Base-by-base conservation (phyloP, 2,113 vertebrate species). In the Macrotis lagotis region DNA sequence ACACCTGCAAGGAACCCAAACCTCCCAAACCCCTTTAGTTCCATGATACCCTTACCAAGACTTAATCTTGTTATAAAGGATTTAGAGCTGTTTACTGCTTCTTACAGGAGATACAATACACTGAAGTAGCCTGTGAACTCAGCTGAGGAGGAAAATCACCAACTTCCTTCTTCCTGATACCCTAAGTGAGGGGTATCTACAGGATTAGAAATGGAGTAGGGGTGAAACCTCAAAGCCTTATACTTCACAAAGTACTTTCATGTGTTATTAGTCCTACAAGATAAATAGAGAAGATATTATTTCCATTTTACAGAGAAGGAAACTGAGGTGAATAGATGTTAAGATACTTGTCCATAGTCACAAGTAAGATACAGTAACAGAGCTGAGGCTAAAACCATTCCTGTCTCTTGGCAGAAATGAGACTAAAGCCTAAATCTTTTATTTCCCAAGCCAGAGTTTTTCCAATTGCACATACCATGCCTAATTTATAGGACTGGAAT, bases 1-100 rank as follows among this genome's bases (percentile, higher is more conserved):
- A 83, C 66, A 83, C 66, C 66, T 83, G 66, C 66, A 83, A 83
- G n/a, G 19, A 83, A 83, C n/a, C 66, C 66, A 83, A 83, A 83
- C n/a, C 37, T 44, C 66, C 66, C 16, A 44, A 44, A 8, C 5
- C 16, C 37, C 66, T 44, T 66, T 44, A 44, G n/a, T 24, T 83
- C 0, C 37, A 83, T 44, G 19, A 83, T 44, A 7, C 2, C n/a
- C 66, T 83, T 83, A 44, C 19, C 5, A 83, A 2, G 37, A 83
- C 4, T 44, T 44, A 83, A 83, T 44, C 66, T 44, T n/a, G n/a
- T 24, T 44, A 83, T 1, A 83, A 83, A 44, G 19, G 37, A 83
- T 83, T 83, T 44, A 44, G 16, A 83, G n/a, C 19, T 83, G n/a
- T 24, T 44, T 83, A 74, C 59, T 44, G n/a, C 31, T 74, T 74